Evolutionary conservation across 2,888 invertebrate species (phyloP).

Genomic region (Timema cristinae): DNA sequence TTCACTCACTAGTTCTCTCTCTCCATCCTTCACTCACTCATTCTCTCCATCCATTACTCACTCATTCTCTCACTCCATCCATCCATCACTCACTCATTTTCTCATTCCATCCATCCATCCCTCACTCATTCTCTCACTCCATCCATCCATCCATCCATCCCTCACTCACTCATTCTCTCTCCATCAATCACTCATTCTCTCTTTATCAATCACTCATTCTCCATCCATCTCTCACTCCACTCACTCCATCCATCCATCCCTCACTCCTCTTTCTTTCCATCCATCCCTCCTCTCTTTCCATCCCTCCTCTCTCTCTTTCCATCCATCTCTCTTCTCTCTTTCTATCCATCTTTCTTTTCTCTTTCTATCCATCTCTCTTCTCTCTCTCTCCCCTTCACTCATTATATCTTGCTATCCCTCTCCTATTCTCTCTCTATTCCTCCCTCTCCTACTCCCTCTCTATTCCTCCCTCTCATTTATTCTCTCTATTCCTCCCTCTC

Average conservation of each 20-base stretch:
- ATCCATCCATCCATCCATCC: background rate
- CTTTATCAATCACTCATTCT: too few species aligned
- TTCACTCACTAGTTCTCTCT: background rate
- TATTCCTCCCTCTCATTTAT: background rate
- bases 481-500: too few species aligned
- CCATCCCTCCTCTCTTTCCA: background rate
- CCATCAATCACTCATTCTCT: background rate
- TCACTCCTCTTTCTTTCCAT: background rate
- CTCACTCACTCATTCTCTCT: conserved; percentile 1
- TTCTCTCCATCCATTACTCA: background rate
- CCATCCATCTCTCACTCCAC: background rate
- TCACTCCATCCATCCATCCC: background rate
- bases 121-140: background rate
- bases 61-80: background rate
- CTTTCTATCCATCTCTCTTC: too few species aligned
- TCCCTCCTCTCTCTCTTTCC: background rate
- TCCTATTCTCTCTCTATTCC: background rate
- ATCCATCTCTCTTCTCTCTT: background rate
- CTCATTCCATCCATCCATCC: background rate
- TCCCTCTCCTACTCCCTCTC: background rate
- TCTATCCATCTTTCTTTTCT: background rate
- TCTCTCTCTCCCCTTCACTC: too few species aligned
- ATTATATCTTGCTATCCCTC: background rate
- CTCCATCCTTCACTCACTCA: background rate
- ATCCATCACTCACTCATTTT: background rate